phyloP scores from a whole-genome alignment of 1,140 invertebrate genomes.

The Lucilia sericata region DNA sequence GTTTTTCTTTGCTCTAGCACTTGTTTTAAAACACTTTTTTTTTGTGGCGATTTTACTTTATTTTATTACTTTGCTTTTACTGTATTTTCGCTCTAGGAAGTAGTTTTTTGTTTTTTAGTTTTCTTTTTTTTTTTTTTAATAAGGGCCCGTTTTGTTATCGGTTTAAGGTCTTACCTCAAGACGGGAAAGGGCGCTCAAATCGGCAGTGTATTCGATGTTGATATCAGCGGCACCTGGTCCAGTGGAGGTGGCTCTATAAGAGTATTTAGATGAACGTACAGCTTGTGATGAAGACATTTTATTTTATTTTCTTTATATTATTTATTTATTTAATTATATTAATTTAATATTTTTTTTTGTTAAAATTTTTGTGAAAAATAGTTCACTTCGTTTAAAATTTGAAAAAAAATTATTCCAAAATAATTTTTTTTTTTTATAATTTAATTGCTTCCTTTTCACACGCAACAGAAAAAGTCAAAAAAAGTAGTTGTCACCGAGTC shows the following conservation, averaged over 20 bases:
- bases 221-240: conserved; percentile 87
- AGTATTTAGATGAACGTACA: conserved; percentile 89
- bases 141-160: not conserved
- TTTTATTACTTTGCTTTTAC: too few relatives aligned
- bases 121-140: not conserved
- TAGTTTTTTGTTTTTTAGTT: not conserved
- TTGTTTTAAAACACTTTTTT: not conserved
- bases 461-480: conserved; percentile 47
- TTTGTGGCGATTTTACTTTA: not conserved
- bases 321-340: conserved; percentile 39
- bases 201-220: conserved; percentile 93
- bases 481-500: conserved; percentile 68
- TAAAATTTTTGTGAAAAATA: conserved; percentile 40
- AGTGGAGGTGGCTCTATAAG: conserved; percentile 80
- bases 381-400: conserved; percentile 45
- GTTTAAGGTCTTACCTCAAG: conserved; percentile 82
- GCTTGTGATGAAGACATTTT: conserved; percentile 76
- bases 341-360: conserved; percentile 16
- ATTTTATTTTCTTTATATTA: conserved; percentile 52
- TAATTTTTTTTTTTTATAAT: conserved; percentile 40
- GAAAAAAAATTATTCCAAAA: not conserved
- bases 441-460: conserved; percentile 45
- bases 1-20: not conserved
- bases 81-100: not conserved
- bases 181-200: conserved; percentile 90